These are phyloP conservation scores for Oscheius sp. DNA, from an alignment of 2,888 invertebrate genomes.

Conservation along the genomic window DNA sequence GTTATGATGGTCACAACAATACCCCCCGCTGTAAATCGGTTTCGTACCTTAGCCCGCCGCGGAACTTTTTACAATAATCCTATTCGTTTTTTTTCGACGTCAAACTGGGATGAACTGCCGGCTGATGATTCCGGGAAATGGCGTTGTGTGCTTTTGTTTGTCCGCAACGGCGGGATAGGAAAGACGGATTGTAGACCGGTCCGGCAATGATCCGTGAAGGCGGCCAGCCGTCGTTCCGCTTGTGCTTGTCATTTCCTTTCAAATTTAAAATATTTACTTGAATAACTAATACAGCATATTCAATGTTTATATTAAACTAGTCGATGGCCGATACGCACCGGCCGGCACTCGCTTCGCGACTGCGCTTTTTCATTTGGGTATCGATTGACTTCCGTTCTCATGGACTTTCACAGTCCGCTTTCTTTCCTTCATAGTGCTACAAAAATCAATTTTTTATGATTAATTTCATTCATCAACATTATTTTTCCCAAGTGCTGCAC, in stretches of 20 bases:
- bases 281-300: not conserved
- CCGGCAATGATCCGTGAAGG: slow-evolving; percentile 31
- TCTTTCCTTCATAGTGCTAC: no score
- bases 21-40: no score
- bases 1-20: no score
- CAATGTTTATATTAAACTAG: slow-evolving; percentile 11
- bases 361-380: slow-evolving; percentile 20
- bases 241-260: slow-evolving; percentile 3
- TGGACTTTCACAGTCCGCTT: no score
- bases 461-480: no score
- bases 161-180: slow-evolving; percentile 28
- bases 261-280: slow-evolving; percentile 4
- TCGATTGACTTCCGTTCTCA: slow-evolving; percentile 4
- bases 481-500: no score
- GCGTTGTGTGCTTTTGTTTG: slow-evolving; percentile 27
- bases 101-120: slow-evolving; percentile 1
- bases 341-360: not conserved
- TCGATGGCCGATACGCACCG: not conserved
- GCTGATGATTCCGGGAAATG: slow-evolving; percentile 22
- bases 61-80: not conserved
- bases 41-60: no score
- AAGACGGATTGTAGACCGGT: slow-evolving; percentile 30
- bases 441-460: no score
- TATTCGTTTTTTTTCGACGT: not conserved
- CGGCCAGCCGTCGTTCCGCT: slow-evolving; percentile 1